Base-by-base conservation (phyloP, 2,888 invertebrate species). In the Eristalis tenax region DNA sequence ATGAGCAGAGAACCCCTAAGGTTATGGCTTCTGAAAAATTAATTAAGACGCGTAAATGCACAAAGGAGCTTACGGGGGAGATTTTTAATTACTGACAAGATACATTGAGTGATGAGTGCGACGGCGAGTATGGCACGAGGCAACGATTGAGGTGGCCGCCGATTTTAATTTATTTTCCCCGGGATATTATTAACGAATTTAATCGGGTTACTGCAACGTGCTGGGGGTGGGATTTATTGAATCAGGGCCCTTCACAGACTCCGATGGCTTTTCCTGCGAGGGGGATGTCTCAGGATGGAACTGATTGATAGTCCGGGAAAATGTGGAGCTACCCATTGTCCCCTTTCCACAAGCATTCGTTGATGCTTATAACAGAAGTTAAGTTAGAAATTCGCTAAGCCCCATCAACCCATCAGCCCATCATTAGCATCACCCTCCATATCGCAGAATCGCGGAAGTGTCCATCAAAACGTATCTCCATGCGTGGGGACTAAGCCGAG, bases 21-120 rank as follows among this genome's bases (percentile, higher is more conserved):
- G 50, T 50, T 50, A 50, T 18, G 18, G 50, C 50, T 50, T n/a
- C 18, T 4, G 43, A 23, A 68, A 61, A 59, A 50, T 18, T 18
- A 50, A 50, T 50, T 50, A 50, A 50, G 18, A 50, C 18, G 13
- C 26, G 26, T 59, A 59, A 50, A 18, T 50, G 50, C 50, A 50
- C 18, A 18, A 50, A 15, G 40, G 15, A 57, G 26, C 23, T 43
- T 64, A 56, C 56, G 56, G 63, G 35, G 32, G 26, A 61, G 61
- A 74, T 74, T 80, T 65, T 73, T 66, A 73, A 73, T 74, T 61
- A 50, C 32, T 50, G 80, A 66, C 68, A 74, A 32, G 73, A 64
- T 64, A 50, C 59, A 68, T 38, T 78, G 22, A n/a, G 40, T 28
- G 71, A 61, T 61, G 71, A 71, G 35, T 59, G 59, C 50, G 18